A percentile compares a stretch with the other conserved stretches of the same genome.
phyloP scores from a whole-genome alignment of 2,113 vertebrate species.

The Circaetus gallicus region DNA sequence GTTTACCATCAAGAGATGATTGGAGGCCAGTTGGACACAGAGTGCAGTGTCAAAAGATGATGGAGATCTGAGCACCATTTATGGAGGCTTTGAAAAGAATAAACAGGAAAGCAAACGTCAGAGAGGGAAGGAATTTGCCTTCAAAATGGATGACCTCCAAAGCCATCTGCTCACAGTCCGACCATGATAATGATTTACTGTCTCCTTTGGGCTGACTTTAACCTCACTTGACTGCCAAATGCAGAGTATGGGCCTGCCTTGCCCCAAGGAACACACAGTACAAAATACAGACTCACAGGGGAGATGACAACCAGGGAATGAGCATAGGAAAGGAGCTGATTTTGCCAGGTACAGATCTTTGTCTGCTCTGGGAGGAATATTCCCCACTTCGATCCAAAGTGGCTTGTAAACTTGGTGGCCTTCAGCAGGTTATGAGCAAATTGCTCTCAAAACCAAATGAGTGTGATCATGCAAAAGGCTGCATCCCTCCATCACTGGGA shows the following conservation, averaged over 20 bases:
- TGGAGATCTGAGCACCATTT: background rate
- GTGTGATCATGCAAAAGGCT: background rate
- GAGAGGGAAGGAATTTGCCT: conserved; percentile 21
- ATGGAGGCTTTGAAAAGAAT: background rate
- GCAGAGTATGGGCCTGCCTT: background rate
- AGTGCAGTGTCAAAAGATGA: background rate
- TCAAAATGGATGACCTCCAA: conserved; percentile 12
- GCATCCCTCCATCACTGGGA: background rate
- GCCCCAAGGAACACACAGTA: background rate
- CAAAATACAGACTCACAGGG: background rate
- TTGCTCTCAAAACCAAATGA: background rate
- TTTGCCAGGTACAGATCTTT: background rate
- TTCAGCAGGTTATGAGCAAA: background rate
- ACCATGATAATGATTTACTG: conserved; percentile 8
- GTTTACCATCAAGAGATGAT: background rate
- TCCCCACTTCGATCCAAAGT: background rate
- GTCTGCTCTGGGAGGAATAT: background rate
- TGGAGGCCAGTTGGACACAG: background rate
- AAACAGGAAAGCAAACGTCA: conserved; percentile 39
- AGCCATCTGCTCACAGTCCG: background rate
- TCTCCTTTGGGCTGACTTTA: background rate
- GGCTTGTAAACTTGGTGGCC: background rate
- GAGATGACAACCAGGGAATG: background rate
- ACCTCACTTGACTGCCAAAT: background rate
- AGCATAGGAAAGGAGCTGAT: background rate